Evolutionary conservation across 2,113 vertebrate genomes (phyloP).

Genomic region (Prietella phreatophila): DNA sequence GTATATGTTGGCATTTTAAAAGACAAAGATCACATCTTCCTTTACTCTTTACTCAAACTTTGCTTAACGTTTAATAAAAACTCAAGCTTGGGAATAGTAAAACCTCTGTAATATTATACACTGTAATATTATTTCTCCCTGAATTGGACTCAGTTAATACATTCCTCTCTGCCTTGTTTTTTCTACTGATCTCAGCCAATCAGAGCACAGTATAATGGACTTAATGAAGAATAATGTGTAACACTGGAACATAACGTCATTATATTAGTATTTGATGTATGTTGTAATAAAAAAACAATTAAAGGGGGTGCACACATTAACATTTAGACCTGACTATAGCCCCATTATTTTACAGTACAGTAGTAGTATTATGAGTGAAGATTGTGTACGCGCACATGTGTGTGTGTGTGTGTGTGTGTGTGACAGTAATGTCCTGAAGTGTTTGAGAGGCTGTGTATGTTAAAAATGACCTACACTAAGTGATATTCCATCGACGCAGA

Average conservation of each 20-base stretch:
- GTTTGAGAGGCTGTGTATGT: neutral
- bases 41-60: neutral
- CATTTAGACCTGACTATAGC: neutral
- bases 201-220: neutral
- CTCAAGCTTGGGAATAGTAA: neutral
- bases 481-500: neutral
- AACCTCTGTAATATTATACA: neutral
- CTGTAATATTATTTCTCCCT: neutral
- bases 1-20: neutral
- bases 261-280: neutral
- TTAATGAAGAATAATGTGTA: neutral
- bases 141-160: neutral
- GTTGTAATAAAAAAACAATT: neutral
- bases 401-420: slow-evolving; percentile 5
- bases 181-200: neutral
- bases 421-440: neutral
- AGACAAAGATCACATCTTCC: neutral
- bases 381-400: neutral
- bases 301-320: neutral
- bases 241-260: neutral
- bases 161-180: neutral
- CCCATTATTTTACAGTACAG: neutral
- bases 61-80: neutral
- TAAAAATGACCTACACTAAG: neutral
- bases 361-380: neutral